phyloP scores from a whole-genome alignment of 35 echinoderm and acorn worm species.

The Chiridota heheva region DNA sequence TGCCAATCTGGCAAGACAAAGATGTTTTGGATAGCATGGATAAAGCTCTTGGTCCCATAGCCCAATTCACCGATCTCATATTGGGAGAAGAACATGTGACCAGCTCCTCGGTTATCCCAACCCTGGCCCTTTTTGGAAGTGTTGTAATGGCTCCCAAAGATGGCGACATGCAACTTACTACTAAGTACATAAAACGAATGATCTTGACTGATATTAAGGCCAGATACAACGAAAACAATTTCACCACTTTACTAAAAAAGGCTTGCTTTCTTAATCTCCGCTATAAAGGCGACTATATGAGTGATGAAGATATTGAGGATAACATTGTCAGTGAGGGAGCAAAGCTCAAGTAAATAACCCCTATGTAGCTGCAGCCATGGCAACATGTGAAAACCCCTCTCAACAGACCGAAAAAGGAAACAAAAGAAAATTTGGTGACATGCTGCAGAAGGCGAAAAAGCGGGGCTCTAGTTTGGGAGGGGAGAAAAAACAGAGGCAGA shows the following conservation, averaged over 20 bases:
- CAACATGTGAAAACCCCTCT: no score
- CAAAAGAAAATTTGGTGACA: conserved; percentile 1
- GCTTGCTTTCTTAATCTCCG: conserved; percentile 2
- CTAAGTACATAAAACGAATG: neutral
- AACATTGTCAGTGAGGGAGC: no score
- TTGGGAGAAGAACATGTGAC: conserved; percentile 20
- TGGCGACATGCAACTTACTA: conserved; percentile 1
- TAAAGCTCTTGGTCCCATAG: neutral
- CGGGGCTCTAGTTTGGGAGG: neutral
- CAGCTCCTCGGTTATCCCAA: neutral
- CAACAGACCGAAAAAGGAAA: no score
- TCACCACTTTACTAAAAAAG: neutral
- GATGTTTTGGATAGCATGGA: neutral
- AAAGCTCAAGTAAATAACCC: no score
- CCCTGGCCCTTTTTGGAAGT: conserved; percentile 12
- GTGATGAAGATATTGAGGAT: no score
- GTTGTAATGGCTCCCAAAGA: conserved; percentile 10
- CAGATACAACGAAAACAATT: conserved; percentile 4
- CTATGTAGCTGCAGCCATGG: no score
- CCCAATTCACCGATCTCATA: conserved; percentile 33
- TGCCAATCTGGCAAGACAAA: conserved; percentile 17
- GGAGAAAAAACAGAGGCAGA: neutral
- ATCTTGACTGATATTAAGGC: neutral
- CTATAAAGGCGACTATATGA: neutral
- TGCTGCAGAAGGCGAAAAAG: conserved; percentile 24